These are phyloP conservation scores for Brachyhypopomus occidentalis DNA, from an alignment of 2,113 vertebrate genomes.

Conservation along the genomic window DNA sequence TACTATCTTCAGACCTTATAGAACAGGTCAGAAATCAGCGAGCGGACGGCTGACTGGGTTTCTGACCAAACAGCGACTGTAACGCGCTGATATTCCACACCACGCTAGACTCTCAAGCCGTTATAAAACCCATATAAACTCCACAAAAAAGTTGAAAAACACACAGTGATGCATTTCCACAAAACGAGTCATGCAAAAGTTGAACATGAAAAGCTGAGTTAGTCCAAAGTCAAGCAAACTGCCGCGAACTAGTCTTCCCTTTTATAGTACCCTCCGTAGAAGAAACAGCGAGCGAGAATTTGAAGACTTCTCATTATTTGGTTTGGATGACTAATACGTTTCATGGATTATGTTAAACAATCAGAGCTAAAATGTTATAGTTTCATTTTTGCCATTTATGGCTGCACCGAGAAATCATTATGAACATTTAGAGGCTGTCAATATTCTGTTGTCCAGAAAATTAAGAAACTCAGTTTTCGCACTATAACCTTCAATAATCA, in stretches of 20 bases:
- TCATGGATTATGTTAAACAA: constrained; percentile 24
- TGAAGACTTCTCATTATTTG: neutral
- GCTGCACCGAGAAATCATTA: constrained; percentile 23
- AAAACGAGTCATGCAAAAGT: constrained; percentile 50
- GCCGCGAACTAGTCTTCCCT: neutral
- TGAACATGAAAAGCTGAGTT: constrained; percentile 12
- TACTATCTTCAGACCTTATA: constrained; percentile 21
- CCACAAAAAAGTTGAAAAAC: neutral
- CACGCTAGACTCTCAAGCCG: constrained; percentile 4
- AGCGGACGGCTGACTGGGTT: neutral
- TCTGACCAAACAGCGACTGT: neutral
- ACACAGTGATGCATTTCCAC: constrained; percentile 28
- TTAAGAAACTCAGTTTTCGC: constrained; percentile 2
- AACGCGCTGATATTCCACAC: neutral
- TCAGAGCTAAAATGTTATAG: constrained; percentile 24
- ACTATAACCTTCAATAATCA: neutral
- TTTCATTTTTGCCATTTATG: neutral
- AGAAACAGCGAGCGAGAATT: neutral
- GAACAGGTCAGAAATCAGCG: constrained; percentile 14
- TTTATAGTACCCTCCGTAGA: neutral
- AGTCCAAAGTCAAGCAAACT: neutral
- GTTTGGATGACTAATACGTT: constrained; percentile 3
- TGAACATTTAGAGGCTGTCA: constrained; percentile 44
- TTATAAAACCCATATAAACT: neutral
- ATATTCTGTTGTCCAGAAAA: constrained; percentile 55